Evolutionary conservation across 2,113 vertebrate species (phyloP), one percentile per base, ranked within the genome.

Genomic region (Tamias sibiricus): DNA sequence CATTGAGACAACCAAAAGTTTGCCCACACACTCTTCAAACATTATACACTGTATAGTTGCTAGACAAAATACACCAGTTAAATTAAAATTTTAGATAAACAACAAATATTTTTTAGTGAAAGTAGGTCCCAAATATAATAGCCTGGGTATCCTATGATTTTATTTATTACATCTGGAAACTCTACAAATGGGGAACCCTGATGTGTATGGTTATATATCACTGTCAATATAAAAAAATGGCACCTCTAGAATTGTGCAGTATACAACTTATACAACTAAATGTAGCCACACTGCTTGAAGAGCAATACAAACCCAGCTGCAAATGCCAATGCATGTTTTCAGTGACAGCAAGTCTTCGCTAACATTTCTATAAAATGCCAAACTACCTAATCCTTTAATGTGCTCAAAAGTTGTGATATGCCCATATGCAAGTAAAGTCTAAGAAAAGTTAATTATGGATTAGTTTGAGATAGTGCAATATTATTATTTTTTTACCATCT

Each of bases 401-500:
- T 86, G 49, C 40, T 57, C 24, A 91, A 90, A 87, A 42, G 22
- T 37, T 75, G 10, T 11, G 8, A 37, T 20, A 79, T 40, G 3
- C 35, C 77, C 37, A 14, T 11, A 69, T 0, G 3, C 54, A 64
- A 87, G 44, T 59, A 62, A 68, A 88, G 22, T 40, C 13, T 62
- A 59, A 86, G 42, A 71, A 71, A 88, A 79, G 32, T 57, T 75
- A n/a, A n/a, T 49, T 64, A 80, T 69, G 1, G 3, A 76, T 87
- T 82, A 76, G 81, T 94, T 77, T 83, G 54, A 95, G 37, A 74
- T 69, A 40, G 11, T 76, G 35, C 9, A 84, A 72, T 94, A 68
- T 42, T 47, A 90, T 37, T 87, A 30, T 74, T 79, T 82, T 49
- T 87, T 83, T 72, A 75, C 1, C 30, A 4, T 66, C 30, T 62